Evolutionary conservation across 2,113 vertebrate species (phyloP).

Genomic region (Oncorhynchus tshawytscha): DNA sequence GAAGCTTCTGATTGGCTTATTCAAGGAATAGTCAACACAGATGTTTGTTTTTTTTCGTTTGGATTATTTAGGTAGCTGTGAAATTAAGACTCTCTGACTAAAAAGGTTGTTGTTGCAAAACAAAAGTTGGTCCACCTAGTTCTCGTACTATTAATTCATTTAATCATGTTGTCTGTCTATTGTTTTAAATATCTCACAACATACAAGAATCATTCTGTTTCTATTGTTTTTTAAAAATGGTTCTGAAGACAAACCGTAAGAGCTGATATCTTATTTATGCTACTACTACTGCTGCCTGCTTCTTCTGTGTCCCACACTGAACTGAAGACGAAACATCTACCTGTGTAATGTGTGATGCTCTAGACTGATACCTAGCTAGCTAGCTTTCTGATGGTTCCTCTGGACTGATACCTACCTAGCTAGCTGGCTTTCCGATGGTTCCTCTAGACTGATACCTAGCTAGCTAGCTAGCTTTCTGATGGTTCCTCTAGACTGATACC

Average conservation of each 20-base stretch:
- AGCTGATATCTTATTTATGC: conserved; percentile 56
- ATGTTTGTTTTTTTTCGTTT: not conserved
- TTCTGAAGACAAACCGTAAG: conserved; percentile 48
- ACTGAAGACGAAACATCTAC: conserved; percentile 74
- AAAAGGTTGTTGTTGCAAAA: not conserved
- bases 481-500: conserved; percentile 25
- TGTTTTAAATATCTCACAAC: conserved; percentile 44
- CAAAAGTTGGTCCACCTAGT: conserved; percentile 1
- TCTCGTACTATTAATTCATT: conserved; percentile 13
- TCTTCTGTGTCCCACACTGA: conserved; percentile 48
- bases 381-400: conserved; percentile 66
- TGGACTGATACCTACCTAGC: too few species aligned
- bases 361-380: too few species aligned
- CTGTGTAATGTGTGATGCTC: conserved; percentile 34
- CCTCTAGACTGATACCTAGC: too few species aligned
- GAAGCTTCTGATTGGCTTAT: not conserved
- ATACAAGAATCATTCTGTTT: conserved; percentile 19
- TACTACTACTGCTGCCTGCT: conserved; percentile 53
- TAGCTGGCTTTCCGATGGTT: too few species aligned
- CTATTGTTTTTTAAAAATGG: conserved; percentile 20
- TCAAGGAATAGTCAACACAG: not conserved
- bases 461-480: too few species aligned
- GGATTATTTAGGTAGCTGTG: not conserved
- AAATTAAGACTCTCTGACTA: not conserved
- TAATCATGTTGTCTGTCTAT: not conserved